A percentile compares a stretch with the other conserved stretches of the same genome.
Evolutionary conservation across 2,888 invertebrate species (phyloP).

Genomic region (Dromius quadrimaculatus): DNA sequence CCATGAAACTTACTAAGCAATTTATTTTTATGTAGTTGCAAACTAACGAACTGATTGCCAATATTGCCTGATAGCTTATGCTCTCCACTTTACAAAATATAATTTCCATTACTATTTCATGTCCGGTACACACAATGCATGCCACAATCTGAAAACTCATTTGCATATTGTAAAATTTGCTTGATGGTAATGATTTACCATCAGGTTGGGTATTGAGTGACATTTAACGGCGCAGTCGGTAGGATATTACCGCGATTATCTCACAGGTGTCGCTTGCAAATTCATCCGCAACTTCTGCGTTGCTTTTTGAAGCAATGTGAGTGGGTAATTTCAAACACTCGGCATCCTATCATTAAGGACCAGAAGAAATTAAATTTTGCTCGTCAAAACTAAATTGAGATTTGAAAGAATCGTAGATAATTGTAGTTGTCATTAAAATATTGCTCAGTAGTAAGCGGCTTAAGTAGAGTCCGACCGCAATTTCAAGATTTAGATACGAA

Average conservation of each 20-base stretch:
- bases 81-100: too few relatives aligned
- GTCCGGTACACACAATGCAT: too few relatives aligned
- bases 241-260: constrained; percentile 40
- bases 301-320: constrained; percentile 39
- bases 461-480: constrained; percentile 17
- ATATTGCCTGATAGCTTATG: constrained; percentile 23
- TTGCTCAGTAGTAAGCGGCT: constrained; percentile 21
- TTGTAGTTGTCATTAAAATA: constrained; percentile 30
- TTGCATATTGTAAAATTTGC: too few relatives aligned
- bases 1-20: constrained; percentile 25
- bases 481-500: constrained; percentile 18
- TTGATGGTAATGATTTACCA: too few relatives aligned
- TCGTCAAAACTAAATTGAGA: constrained; percentile 39
- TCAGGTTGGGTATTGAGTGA: too few relatives aligned
- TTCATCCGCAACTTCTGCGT: constrained; percentile 35
- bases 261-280: constrained; percentile 44
- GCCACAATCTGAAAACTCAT: too few relatives aligned
- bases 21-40: constrained; percentile 27
- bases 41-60: constrained; percentile 29
- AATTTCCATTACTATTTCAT: too few relatives aligned
- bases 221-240: constrained; percentile 9
- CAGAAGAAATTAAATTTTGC: constrained; percentile 42
- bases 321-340: constrained; percentile 48
- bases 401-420: constrained; percentile 31
- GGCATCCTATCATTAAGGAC: constrained; percentile 46